phyloP scores from a whole-genome alignment of 2,797 vertebrate species.

The Alfaro cultratus region DNA sequence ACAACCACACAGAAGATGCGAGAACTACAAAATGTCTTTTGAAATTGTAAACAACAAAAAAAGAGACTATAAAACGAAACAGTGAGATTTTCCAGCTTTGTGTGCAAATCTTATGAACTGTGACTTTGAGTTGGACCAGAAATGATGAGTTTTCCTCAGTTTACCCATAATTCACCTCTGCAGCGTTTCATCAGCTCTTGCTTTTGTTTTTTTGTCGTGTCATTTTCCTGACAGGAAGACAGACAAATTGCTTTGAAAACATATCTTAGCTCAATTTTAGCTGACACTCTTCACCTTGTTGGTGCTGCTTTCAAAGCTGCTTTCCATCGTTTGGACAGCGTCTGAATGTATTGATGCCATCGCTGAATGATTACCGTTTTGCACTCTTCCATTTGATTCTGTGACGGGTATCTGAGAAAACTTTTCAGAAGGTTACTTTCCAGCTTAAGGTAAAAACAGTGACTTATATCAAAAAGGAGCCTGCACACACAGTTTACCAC shows the following conservation, averaged over 20 bases:
- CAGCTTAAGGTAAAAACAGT: neutral
- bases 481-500: neutral
- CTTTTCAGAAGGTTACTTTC: neutral
- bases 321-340: neutral
- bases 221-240: neutral
- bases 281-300: neutral
- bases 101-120: neutral
- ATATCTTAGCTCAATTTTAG: neutral
- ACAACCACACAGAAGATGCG: neutral
- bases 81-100: neutral
- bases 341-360: neutral
- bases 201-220: neutral
- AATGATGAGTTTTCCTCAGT: neutral
- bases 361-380: neutral
- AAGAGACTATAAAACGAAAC: neutral
- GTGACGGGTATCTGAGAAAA: neutral
- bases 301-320: neutral
- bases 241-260: neutral
- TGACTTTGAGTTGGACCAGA: neutral
- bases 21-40: neutral
- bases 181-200: neutral
- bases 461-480: neutral
- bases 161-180: neutral
- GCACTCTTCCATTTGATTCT: neutral
- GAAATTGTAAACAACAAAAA: constrained; percentile 2